Evolutionary conservation across 2,888 invertebrate species (phyloP).

Genomic region (Tipula lateralis): DNA sequence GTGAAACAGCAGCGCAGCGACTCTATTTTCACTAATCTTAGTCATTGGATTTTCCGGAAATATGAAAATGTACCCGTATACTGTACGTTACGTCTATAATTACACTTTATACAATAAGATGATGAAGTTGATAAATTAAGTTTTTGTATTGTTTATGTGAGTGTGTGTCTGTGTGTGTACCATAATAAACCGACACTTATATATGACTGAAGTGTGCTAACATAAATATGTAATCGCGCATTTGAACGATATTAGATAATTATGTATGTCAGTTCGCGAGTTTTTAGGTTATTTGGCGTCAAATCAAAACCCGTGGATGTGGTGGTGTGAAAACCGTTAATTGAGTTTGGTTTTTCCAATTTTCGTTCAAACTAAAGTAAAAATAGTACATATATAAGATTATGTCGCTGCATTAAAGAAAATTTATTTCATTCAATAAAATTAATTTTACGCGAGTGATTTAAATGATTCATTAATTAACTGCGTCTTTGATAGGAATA

Average conservation of each 20-base stretch:
- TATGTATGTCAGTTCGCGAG: not conserved
- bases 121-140: not conserved
- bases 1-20: not conserved
- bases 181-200: too few species aligned
- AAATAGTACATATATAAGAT: not conserved
- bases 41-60: slow-evolving; percentile 11
- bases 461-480: not conserved
- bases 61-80: not conserved
- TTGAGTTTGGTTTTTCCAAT: not conserved
- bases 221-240: not conserved
- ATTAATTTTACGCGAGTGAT: not conserved
- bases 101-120: not conserved
- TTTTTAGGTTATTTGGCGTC: not conserved
- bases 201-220: not conserved
- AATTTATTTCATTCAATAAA: not conserved
- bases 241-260: not conserved
- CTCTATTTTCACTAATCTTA: not conserved
- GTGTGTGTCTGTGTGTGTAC: too few species aligned
- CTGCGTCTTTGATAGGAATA: not conserved
- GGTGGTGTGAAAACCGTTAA: not conserved
- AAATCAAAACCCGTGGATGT: not conserved
- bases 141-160: not conserved
- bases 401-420: not conserved
- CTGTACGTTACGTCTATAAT: not conserved
- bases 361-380: not conserved